These are phyloP conservation scores for Hyla sarda DNA, from an alignment of 2,113 vertebrate genomes.

Conservation along the genomic window DNA sequence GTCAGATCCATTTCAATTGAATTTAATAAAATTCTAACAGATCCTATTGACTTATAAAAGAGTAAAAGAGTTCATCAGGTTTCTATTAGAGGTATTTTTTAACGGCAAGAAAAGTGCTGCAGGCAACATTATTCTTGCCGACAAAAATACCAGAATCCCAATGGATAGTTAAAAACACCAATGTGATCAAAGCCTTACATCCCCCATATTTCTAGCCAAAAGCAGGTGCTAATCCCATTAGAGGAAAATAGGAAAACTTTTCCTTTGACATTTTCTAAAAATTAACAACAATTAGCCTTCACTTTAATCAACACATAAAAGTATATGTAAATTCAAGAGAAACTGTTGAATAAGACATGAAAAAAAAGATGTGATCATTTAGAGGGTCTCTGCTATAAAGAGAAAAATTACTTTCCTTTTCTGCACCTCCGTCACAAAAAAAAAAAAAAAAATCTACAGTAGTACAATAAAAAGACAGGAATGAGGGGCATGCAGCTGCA, in stretches of 20 bases:
- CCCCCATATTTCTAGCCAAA: no score
- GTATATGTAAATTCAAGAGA: not conserved
- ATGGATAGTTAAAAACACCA: not conserved
- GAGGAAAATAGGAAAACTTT: no score
- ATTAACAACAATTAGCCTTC: not conserved
- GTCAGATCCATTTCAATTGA: no score
- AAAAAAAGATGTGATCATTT: not conserved
- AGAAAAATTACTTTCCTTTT: not conserved
- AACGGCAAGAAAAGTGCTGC: no score
- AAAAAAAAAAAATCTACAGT: not conserved
- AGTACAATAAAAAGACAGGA: not conserved
- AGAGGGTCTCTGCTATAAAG: not conserved
- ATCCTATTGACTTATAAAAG: not conserved
- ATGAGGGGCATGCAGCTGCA: not conserved
- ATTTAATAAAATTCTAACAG: not conserved
- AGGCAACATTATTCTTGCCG: no score
- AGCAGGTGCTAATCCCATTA: no score
- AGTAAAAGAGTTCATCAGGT: not conserved
- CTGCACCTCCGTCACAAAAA: not conserved
- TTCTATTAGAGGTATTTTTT: not conserved
- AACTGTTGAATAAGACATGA: not conserved
- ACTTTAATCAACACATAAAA: not conserved
- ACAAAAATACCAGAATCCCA: no score
- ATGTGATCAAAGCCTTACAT: not conserved
- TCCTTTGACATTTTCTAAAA: not conserved